Evolutionary conservation across 1,140 invertebrate genomes (phyloP), one percentile per base, ranked within the genome.

Genomic region (Eueides isabella): DNA sequence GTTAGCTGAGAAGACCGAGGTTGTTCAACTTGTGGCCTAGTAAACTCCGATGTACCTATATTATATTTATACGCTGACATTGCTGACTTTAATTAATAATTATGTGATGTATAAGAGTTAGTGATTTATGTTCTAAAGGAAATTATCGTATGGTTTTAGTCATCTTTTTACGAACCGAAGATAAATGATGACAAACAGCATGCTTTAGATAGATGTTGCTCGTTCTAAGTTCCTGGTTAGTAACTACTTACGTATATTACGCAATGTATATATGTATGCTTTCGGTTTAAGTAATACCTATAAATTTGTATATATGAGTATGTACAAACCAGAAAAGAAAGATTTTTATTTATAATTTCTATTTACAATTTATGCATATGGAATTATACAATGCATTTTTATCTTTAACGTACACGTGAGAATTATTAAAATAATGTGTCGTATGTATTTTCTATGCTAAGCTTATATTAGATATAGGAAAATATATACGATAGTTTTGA

Each of bases 21-120:
- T 91, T 91, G 76, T 92, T 92, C 89, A 91, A 90, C 91, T 92
- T 91, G 86, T 92, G 91, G 88, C 91, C 91, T 85, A 92, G 89
- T 92, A 91, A 92, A 92, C 91, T 91, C 85, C 82, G 85, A 84
- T 85, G 84, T 76, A 48, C 41, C 41, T 48, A 78, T 85, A 80
- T 79, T 77, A 65, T 78, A 73, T 74, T 72, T 82, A 78, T 80
- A 75, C 29, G 29, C 29, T 78, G 79, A 76, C 76, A 77, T 28
- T 70, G 30, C 55, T 41, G 64, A 67, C 44, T 71, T 35, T 75
- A 76, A 76, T 74, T 74, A 74, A 74, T 74, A 68, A 73, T 67
- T 68, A 48, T 63, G 7, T 35, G 68, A 5, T 19, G 55, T 55
- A 38, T 63, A 35, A 19, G 30, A 63, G 29, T n/a, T 63, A 30